phyloP scores from a whole-genome alignment of 2,888 invertebrate species.

The Stegophylla sp. region DNA sequence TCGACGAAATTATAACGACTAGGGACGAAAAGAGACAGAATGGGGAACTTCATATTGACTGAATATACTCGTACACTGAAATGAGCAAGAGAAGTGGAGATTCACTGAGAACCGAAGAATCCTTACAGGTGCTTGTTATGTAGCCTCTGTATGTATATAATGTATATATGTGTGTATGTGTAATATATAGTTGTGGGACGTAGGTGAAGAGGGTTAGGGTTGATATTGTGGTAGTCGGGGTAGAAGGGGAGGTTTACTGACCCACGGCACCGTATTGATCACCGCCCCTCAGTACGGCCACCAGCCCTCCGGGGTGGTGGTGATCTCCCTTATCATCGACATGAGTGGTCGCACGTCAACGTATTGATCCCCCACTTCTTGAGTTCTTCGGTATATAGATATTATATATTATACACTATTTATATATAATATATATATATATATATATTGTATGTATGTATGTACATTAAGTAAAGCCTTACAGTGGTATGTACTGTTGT shows the following conservation, averaged over 20 bases:
- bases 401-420: neutral
- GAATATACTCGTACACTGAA: slow-evolving; percentile 14
- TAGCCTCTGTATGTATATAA: slow-evolving; percentile 5
- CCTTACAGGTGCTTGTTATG: slow-evolving; percentile 57
- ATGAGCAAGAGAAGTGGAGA: neutral
- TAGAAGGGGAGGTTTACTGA: slow-evolving; percentile 55
- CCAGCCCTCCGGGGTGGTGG: slow-evolving; percentile 52
- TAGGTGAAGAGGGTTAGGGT: neutral
- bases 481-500: slow-evolving; percentile 17
- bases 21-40: neutral
- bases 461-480: slow-evolving; percentile 26
- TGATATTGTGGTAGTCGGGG: slow-evolving; percentile 26
- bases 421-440: slow-evolving; percentile 8
- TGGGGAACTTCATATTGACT: slow-evolving; percentile 18
- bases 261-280: slow-evolving; percentile 59
- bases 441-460: neutral
- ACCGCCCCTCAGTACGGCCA: slow-evolving; percentile 52
- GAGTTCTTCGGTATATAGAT: neutral
- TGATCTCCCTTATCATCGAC: slow-evolving; percentile 59
- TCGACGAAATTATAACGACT: neutral
- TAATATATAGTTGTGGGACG: neutral
- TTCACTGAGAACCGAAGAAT: slow-evolving; percentile 36
- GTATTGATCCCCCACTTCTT: slow-evolving; percentile 57
- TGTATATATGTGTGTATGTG: neutral
- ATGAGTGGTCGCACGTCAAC: slow-evolving; percentile 58